Percentiles rank a stretch among this genome's conserved stretches.
These are phyloP conservation scores for Kryptopterus vitreolus DNA, from an alignment of 2,797 vertebrate species.

Conservation along the genomic window DNA sequence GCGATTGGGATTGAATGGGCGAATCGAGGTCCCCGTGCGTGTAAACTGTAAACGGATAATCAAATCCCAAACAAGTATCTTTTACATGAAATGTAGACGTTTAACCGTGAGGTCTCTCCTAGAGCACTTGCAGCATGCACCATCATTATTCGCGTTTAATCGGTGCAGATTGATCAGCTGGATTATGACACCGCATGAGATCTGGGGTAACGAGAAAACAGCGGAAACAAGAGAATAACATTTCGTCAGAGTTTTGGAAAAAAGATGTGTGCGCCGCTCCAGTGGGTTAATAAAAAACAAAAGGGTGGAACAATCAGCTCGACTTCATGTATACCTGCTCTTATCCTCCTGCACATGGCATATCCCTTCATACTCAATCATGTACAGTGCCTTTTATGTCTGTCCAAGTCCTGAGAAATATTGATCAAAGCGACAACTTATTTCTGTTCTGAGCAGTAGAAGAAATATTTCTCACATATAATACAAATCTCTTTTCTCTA, in stretches of 20 bases:
- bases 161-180: conserved; percentile 18
- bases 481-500: conserved; percentile 77
- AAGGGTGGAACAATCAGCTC: conserved; percentile 41
- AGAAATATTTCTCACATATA: conserved; percentile 88
- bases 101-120: conserved; percentile 23
- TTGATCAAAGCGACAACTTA: conserved; percentile 92
- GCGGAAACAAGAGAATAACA: not conserved
- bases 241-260: conserved; percentile 19
- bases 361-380: conserved; percentile 29
- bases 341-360: conserved; percentile 19
- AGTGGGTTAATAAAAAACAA: conserved; percentile 7
- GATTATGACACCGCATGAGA: conserved; percentile 21
- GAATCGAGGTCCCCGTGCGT: not conserved
- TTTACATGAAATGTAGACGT: conserved; percentile 19
- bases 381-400: conserved; percentile 72
- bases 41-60: conserved; percentile 19
- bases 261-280: conserved; percentile 14
- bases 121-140: conserved; percentile 37
- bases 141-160: conserved; percentile 3
- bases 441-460: conserved; percentile 91
- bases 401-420: conserved; percentile 98
- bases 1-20: not conserved
- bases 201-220: conserved; percentile 13
- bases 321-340: conserved; percentile 56
- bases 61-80: conserved; percentile 12